Conservation (phyloP, 2,113 vertebrate species). For the Vicugna pacos region DNA sequence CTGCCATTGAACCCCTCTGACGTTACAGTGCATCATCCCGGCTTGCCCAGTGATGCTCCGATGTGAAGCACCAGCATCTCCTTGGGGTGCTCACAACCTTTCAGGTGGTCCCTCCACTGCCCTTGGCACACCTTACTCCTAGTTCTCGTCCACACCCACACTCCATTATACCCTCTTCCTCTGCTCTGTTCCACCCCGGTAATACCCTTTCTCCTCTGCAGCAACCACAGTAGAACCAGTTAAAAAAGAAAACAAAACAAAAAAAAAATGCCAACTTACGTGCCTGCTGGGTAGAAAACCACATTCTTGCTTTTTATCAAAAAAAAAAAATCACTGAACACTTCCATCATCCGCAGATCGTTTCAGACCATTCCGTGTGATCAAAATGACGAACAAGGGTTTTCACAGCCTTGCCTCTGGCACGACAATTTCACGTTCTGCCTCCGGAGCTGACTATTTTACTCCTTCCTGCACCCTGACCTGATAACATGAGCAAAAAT, state of each 20-base stretch:
- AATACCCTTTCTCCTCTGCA: background rate
- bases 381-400: conserved; percentile 59
- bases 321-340: background rate
- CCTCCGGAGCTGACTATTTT: background rate
- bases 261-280: background rate
- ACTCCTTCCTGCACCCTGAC: background rate
- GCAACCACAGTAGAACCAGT: background rate
- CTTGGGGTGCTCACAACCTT: rapidly evolving
- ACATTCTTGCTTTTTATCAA: background rate
- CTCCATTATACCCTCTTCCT: too few relatives aligned
- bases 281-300: background rate
- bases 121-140: background rate
- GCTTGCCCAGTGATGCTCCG: rapidly evolving
- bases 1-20: background rate
- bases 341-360: background rate
- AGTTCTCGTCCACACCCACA: background rate
- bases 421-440: background rate
- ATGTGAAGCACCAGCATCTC: rapidly evolving
- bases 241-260: background rate
- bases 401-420: conserved; percentile 40
- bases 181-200: background rate
- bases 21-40: rapidly evolving
- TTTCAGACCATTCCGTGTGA: background rate
- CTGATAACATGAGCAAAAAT: conserved; percentile 54
- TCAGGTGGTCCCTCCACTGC: too few relatives aligned